Percentiles rank a stretch among this genome's conserved stretches.
phyloP scores from a whole-genome alignment of 2,113 vertebrate species.

The Passer domesticus region DNA sequence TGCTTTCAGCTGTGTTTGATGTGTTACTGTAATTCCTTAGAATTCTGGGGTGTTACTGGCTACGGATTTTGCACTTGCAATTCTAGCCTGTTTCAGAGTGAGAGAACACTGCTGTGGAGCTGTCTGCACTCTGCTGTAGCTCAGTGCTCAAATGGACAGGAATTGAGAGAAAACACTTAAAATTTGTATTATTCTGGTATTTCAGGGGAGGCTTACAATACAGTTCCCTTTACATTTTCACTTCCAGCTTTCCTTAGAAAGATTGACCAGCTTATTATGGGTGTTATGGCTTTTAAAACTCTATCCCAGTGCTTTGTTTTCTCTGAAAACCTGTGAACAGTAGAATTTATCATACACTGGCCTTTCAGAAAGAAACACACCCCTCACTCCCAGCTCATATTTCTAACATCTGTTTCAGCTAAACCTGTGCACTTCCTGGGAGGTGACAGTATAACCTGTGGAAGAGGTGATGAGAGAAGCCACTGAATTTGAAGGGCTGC shows the following conservation, averaged over 20 bases:
- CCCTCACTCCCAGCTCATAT: fast-evolving
- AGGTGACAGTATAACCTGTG: not conserved
- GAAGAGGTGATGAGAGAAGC: not conserved
- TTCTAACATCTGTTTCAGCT: not conserved
- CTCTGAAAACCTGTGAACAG: not conserved
- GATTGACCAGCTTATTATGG: not conserved
- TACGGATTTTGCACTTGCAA: not conserved
- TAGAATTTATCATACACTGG: not conserved
- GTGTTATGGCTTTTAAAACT: not conserved
- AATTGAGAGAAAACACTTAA: not conserved
- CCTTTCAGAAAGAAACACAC: not conserved
- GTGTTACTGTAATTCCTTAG: not conserved
- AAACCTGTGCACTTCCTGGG: not conserved
- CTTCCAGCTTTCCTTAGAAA: not conserved
- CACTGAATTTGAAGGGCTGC: not conserved
- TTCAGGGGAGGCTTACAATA: not conserved
- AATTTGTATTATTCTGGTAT: not conserved
- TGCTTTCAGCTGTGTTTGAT: not conserved
- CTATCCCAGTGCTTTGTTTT: fast-evolving
- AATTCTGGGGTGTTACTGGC: not conserved
- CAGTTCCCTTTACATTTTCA: not conserved
- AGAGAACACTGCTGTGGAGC: fast-evolving
- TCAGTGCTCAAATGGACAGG: not conserved
- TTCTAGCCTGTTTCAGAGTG: not conserved
- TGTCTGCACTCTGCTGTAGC: not conserved